Evolutionary conservation across 2,113 vertebrate species (phyloP).

Genomic region (Rhineura floridana): DNA sequence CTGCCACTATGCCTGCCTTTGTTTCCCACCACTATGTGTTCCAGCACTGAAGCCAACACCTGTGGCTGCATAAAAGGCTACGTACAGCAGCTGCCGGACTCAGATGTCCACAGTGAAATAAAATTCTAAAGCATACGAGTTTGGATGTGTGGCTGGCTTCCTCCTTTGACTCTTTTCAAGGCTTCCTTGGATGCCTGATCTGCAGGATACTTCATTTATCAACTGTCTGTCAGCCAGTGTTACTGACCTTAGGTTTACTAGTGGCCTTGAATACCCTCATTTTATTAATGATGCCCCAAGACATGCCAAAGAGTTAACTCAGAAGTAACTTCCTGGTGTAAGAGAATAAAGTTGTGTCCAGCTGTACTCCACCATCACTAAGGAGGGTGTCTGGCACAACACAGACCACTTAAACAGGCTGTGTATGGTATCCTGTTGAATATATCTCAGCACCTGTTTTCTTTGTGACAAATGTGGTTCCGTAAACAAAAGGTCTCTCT

Average conservation of each 20-base stretch:
- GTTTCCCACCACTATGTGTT: constrained; percentile 64
- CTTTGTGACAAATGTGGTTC: not conserved
- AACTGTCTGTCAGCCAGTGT: constrained; percentile 51
- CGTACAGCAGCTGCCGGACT: constrained; percentile 75
- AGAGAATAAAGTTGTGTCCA: not conserved
- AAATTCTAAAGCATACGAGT: constrained; percentile 76
- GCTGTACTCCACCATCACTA: not conserved
- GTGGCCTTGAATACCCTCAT: constrained; percentile 37
- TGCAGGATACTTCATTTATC: constrained; percentile 38
- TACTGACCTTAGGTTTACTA: constrained; percentile 24
- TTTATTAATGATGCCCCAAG: constrained; percentile 38
- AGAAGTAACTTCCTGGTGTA: constrained; percentile 15
- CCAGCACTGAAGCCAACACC: constrained; percentile 74
- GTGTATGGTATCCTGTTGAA: not conserved
- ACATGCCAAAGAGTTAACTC: constrained; percentile 11
- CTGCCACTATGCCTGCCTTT: constrained; percentile 72
- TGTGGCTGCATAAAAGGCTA: constrained; percentile 77
- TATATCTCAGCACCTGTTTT: not conserved
- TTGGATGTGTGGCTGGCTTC: constrained; percentile 68
- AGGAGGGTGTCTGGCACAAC: not conserved
- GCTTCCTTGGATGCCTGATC: constrained; percentile 40
- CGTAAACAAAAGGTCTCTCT: not conserved
- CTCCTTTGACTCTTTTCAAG: constrained; percentile 65
- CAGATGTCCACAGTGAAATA: constrained; percentile 73
- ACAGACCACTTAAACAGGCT: constrained; percentile 24